Evolutionary conservation across 2,888 invertebrate genomes (phyloP).

Genomic region (Apotomis betuletana): DNA sequence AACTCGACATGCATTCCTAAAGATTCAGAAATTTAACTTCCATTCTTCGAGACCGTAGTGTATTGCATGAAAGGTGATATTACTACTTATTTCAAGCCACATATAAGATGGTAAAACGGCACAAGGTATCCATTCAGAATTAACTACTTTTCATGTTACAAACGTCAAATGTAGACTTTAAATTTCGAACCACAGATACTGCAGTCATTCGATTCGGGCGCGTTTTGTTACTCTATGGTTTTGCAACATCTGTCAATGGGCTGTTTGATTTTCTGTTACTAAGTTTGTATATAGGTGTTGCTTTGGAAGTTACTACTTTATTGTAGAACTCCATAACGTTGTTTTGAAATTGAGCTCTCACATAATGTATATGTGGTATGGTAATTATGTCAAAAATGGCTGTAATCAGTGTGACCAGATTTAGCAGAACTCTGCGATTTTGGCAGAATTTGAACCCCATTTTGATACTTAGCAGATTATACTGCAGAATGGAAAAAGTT

Average conservation of each 20-base stretch:
- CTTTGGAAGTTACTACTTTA: neutral
- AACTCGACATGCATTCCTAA: constrained; percentile 33
- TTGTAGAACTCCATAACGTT: neutral
- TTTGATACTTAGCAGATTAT: too few species aligned
- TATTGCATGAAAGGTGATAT: neutral
- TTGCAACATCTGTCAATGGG: constrained; percentile 41
- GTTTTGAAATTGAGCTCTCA: neutral
- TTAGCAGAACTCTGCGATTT: too few species aligned
- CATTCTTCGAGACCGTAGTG: neutral
- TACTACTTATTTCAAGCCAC: neutral
- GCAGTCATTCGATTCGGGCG: constrained; percentile 10
- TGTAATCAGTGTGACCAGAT: too few species aligned
- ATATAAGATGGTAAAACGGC: constrained; percentile 20
- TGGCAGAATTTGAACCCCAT: too few species aligned
- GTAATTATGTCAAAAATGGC: constrained; percentile 19
- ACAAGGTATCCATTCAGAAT: constrained; percentile 52
- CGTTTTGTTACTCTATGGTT: constrained; percentile 39
- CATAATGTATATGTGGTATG: constrained; percentile 30
- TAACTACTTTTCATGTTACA: constrained; percentile 34
- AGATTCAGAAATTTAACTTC: constrained; percentile 4
- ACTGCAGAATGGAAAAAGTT: too few species aligned
- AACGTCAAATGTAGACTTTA: constrained; percentile 30
- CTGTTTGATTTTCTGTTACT: neutral
- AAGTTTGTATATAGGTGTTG: constrained; percentile 37
- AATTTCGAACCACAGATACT: constrained; percentile 22